Evolutionary conservation across 2,113 vertebrate genomes (phyloP).

Genomic region (Cyprichromis sp.): DNA sequence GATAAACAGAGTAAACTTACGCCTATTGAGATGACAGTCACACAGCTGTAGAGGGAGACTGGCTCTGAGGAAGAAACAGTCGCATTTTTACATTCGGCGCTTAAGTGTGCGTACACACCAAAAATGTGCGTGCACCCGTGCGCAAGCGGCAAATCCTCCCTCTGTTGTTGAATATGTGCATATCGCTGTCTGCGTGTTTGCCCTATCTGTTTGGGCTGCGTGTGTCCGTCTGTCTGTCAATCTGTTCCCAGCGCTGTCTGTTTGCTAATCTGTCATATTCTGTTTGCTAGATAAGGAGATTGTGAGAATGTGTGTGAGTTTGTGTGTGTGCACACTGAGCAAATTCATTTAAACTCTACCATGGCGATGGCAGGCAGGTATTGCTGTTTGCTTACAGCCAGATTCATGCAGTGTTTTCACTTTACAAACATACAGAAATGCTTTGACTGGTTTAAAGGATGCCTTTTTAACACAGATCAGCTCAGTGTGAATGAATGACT

Average conservation of each 20-base stretch:
- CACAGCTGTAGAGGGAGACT: slow-evolving; percentile 62
- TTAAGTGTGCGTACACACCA: not conserved
- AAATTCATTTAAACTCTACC: slow-evolving; percentile 19
- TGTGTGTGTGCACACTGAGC: not conserved
- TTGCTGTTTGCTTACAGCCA: not conserved
- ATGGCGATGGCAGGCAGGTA: not conserved
- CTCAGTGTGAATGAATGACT: not conserved
- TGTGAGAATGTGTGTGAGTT: not conserved
- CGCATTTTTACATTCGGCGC: not conserved
- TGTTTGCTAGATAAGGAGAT: slow-evolving; percentile 60
- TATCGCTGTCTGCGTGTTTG: slow-evolving; percentile 48
- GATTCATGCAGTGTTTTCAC: not conserved
- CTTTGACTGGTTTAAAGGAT: not conserved
- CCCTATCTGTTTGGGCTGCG: slow-evolving; percentile 38
- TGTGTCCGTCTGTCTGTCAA: slow-evolving; percentile 57
- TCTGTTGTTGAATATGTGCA: slow-evolving; percentile 42
- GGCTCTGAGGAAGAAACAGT: slow-evolving; percentile 41
- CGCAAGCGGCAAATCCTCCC: slow-evolving; percentile 5
- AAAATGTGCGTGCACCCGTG: not conserved
- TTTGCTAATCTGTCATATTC: slow-evolving; percentile 65
- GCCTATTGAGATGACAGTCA: slow-evolving; percentile 20
- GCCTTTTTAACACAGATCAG: not conserved
- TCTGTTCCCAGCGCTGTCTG: slow-evolving; percentile 55
- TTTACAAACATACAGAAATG: not conserved
- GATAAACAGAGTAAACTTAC: slow-evolving; percentile 25